Evolutionary conservation across 1,140 invertebrate genomes (phyloP).

Genomic region (Streblospio benedicti): DNA sequence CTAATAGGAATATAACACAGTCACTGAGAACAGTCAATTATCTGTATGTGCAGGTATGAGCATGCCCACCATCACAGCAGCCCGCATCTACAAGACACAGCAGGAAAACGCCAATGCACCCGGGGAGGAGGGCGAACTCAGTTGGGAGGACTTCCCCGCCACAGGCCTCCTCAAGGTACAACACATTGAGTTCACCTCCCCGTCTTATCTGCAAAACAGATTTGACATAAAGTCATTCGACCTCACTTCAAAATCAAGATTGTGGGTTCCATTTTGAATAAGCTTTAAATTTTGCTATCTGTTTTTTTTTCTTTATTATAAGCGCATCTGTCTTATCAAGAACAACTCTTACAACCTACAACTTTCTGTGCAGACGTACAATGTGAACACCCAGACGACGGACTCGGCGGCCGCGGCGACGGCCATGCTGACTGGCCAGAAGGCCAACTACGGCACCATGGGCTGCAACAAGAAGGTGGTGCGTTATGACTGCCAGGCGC

Average conservation of each 20-base stretch:
- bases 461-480: constrained; percentile 66
- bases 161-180: constrained; percentile 18
- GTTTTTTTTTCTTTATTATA: too few species aligned
- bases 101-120: not conserved
- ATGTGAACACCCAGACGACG: constrained; percentile 73
- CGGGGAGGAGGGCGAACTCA: constrained; percentile 9
- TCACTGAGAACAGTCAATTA: too few species aligned
- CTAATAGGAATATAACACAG: too few species aligned
- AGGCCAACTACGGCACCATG: constrained; percentile 67
- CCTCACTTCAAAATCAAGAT: too few species aligned
- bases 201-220: too few species aligned
- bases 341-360: constrained; percentile 7
- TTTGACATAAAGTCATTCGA: too few species aligned
- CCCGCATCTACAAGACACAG: constrained; percentile 22
- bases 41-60: too few species aligned
- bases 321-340: too few species aligned
- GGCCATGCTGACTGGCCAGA: constrained; percentile 74
- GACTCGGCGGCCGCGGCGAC: constrained; percentile 83
- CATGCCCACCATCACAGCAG: constrained; percentile 30
- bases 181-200: not conserved
- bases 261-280: too few species aligned
- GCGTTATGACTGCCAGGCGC: constrained; percentile 34
- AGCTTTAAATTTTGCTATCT: too few species aligned
- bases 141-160: constrained; percentile 16
- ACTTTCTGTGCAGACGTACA: constrained; percentile 61